A percentile compares a stretch with the other conserved stretches of the same genome.
phyloP scores from a whole-genome alignment of 2,888 invertebrate genomes.

The Cataglyphis albicans region DNA sequence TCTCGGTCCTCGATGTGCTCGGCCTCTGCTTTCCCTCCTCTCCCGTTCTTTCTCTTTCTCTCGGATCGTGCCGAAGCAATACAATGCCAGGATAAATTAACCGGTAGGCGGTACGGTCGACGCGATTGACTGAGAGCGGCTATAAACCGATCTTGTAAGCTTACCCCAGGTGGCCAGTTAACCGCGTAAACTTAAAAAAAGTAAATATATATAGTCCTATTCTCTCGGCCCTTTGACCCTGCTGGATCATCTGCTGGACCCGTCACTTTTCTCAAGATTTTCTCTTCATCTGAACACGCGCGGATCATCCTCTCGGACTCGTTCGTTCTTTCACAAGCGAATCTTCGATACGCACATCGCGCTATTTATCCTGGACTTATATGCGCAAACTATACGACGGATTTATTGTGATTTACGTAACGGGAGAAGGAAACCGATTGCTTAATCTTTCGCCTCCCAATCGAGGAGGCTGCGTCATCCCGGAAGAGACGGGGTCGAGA shows the following conservation, averaged over 20 bases:
- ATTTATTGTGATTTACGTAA: conserved; percentile 70
- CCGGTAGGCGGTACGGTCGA: conserved; percentile 66
- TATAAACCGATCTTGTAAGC: conserved; percentile 77
- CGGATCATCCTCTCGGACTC: conserved; percentile 39
- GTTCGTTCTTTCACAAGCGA: conserved; percentile 4
- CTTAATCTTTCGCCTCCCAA: conserved; percentile 55
- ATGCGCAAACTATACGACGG: conserved; percentile 38
- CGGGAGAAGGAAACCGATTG: conserved; percentile 53
- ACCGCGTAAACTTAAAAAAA: conserved; percentile 76
- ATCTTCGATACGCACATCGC: conserved; percentile 36
- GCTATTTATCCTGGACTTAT: conserved; percentile 54
- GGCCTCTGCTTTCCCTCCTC: neutral
- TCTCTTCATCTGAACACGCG: conserved; percentile 10
- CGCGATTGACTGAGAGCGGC: conserved; percentile 68
- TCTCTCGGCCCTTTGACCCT: conserved; percentile 38
- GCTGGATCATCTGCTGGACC: neutral
- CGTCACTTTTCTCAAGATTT: conserved; percentile 1
- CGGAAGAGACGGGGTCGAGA: neutral
- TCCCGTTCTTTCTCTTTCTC: neutral
- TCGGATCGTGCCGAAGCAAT: conserved; percentile 48
- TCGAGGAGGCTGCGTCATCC: conserved; percentile 7
- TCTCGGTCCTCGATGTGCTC: conserved; percentile 49
- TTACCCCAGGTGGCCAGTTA: conserved; percentile 78
- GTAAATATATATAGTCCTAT: conserved; percentile 52
- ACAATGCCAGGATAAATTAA: conserved; percentile 75